Evolutionary conservation across 1,140 invertebrate genomes (phyloP).

Genomic region (Laodelphax striatellus): DNA sequence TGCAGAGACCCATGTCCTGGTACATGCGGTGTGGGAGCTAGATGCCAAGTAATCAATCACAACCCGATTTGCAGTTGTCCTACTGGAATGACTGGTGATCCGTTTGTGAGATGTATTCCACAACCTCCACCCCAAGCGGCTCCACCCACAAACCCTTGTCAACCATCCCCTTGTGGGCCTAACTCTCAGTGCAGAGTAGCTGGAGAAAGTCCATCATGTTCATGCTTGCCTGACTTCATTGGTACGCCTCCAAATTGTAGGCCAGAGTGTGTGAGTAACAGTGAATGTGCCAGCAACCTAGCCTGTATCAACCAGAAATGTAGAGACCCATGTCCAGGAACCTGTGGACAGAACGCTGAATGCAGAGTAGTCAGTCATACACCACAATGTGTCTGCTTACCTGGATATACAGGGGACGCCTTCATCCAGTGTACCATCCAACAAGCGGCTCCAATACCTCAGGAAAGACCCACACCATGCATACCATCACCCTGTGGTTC

Average conservation of each 20-base stretch:
- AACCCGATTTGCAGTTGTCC: conserved; percentile 43
- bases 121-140: conserved; percentile 24
- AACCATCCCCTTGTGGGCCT: conserved; percentile 47
- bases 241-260: conserved; percentile 50
- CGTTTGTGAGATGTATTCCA: conserved; percentile 36
- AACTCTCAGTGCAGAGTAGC: conserved; percentile 48
- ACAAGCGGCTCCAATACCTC: conserved; percentile 24
- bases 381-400: conserved; percentile 57
- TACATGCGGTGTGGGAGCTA: conserved; percentile 35
- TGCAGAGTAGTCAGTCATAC: conserved; percentile 63
- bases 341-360: conserved; percentile 61
- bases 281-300: conserved; percentile 48
- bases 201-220: conserved; percentile 48
- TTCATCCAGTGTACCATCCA: conserved; percentile 47
- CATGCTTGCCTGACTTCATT: conserved; percentile 46
- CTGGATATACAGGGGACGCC: conserved; percentile 64
- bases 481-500: conserved; percentile 64
- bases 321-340: conserved; percentile 49
- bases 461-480: conserved; percentile 41
- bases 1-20: conserved; percentile 41
- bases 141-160: conserved; percentile 32
- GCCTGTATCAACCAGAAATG: conserved; percentile 60
- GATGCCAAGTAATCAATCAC: conserved; percentile 43
- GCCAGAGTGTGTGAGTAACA: conserved; percentile 51
- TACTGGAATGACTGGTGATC: conserved; percentile 37